Evolutionary conservation across 1,140 invertebrate species (phyloP).

Genomic region (Apis florea): DNA sequence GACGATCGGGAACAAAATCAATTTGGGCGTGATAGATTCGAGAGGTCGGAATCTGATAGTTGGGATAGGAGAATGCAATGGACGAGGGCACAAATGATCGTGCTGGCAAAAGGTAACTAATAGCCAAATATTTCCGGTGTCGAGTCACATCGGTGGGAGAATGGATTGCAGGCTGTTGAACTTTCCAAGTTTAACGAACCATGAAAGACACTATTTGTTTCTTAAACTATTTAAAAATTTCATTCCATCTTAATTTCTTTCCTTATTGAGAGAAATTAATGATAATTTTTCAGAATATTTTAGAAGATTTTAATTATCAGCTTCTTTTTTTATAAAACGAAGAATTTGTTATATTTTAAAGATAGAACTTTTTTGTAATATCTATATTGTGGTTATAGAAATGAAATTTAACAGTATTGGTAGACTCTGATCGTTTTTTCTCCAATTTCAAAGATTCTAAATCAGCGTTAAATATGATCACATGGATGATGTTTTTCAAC

Average conservation of each 20-base stretch:
- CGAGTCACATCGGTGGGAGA: slow-evolving; percentile 24
- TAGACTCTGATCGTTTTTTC: no score
- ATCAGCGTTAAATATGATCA: no score
- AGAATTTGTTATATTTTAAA: no score
- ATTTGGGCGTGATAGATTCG: background rate
- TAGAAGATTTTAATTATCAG: no score
- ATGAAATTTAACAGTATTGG: no score
- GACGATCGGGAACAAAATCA: background rate
- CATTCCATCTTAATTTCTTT: background rate
- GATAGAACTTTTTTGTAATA: no score
- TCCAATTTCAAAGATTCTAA: no score
- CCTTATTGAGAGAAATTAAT: background rate
- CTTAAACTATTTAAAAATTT: slow-evolving; percentile 21
- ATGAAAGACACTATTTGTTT: background rate
- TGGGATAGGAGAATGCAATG: slow-evolving; percentile 73
- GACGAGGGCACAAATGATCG: slow-evolving; percentile 74
- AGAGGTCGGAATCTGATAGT: slow-evolving; percentile 25
- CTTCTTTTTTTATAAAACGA: no score
- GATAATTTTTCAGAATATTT: no score
- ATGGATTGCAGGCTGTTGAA: slow-evolving; percentile 35
- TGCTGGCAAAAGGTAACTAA: slow-evolving; percentile 73
- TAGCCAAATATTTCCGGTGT: background rate
- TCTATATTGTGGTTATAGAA: no score
- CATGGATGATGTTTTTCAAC: no score
- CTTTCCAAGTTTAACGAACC: slow-evolving; percentile 35